Conservation (phyloP, 2,888 invertebrate species). For the Hyalella azteca region DNA sequence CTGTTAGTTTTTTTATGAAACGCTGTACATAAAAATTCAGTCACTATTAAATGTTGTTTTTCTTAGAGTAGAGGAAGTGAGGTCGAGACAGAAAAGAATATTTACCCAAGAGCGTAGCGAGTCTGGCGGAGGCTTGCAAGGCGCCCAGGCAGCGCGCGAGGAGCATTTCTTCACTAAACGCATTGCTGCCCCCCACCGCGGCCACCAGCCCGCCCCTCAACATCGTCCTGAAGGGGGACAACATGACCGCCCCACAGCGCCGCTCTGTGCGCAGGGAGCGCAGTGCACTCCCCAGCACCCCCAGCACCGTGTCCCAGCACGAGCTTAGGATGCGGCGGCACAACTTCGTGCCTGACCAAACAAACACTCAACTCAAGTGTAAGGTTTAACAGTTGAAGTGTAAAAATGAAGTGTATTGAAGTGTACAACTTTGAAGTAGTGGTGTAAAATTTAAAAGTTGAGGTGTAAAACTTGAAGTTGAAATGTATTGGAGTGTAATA, state of each 20-base stretch:
- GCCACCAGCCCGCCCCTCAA: slow-evolving; percentile 64
- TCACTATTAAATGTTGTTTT: no score
- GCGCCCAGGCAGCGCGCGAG: slow-evolving; percentile 87
- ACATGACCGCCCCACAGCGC: slow-evolving; percentile 40
- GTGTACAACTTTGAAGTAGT: no score
- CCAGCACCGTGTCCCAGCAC: slow-evolving; percentile 91
- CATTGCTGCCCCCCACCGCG: background rate
- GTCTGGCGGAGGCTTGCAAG: slow-evolving; percentile 86
- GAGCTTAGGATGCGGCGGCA: slow-evolving; percentile 77
- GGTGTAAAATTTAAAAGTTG: no score
- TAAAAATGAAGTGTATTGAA: no score
- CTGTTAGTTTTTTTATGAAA: no score
- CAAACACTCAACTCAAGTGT: background rate
- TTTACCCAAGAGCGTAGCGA: slow-evolving; percentile 81
- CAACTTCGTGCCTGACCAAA: slow-evolving; percentile 63
- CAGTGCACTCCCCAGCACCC: slow-evolving; percentile 81
- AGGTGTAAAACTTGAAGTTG: no score
- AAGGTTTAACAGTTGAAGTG: no score
- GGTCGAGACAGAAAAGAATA: no score
- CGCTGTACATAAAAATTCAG: no score
- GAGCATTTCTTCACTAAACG: slow-evolving; percentile 72
- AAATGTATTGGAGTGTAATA: no score
- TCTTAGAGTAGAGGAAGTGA: no score
- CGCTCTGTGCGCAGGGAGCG: slow-evolving; percentile 60
- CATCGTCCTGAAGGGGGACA: slow-evolving; percentile 59